Evolutionary conservation across 1,140 invertebrate genomes (phyloP).

Genomic region (Apis dorsata): DNA sequence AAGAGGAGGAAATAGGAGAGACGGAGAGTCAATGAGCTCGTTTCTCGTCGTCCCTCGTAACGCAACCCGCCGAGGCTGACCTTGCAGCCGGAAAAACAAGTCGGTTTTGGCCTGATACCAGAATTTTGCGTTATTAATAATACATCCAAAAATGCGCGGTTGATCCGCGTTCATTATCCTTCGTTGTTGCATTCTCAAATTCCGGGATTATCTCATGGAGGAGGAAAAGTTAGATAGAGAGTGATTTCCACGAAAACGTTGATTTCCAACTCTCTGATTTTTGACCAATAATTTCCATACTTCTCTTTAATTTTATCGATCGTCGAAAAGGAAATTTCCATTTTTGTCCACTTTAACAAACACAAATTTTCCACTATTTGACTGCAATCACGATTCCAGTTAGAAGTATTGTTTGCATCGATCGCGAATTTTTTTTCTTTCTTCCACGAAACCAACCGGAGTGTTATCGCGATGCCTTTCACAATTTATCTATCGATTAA

Average conservation of each 20-base stretch:
- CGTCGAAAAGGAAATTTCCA: no score
- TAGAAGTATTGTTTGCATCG: conserved; percentile 20
- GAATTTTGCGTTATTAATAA: conserved; percentile 47
- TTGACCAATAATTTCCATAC: neutral
- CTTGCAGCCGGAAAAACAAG: conserved; percentile 57
- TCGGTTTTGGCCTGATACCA: conserved; percentile 52
- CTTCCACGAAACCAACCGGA: neutral
- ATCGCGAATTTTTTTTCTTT: conserved; percentile 8
- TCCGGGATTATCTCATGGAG: neutral
- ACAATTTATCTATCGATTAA: conserved; percentile 18
- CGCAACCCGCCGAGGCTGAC: conserved; percentile 29
- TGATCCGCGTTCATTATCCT: conserved; percentile 33
- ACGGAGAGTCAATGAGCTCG: conserved; percentile 29
- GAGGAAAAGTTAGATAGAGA: neutral
- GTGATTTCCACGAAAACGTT: neutral
- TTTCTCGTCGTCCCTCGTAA: conserved; percentile 28
- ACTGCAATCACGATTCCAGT: neutral
- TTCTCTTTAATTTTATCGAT: neutral
- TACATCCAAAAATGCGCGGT: conserved; percentile 35
- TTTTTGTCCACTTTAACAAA: no score
- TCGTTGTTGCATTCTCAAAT: neutral
- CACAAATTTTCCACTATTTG: no score
- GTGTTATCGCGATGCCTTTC: neutral
- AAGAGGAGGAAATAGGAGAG: neutral
- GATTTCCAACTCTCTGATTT: neutral